Base-by-base conservation (phyloP, 2,797 vertebrate species). In the Florisuga fusca region DNA sequence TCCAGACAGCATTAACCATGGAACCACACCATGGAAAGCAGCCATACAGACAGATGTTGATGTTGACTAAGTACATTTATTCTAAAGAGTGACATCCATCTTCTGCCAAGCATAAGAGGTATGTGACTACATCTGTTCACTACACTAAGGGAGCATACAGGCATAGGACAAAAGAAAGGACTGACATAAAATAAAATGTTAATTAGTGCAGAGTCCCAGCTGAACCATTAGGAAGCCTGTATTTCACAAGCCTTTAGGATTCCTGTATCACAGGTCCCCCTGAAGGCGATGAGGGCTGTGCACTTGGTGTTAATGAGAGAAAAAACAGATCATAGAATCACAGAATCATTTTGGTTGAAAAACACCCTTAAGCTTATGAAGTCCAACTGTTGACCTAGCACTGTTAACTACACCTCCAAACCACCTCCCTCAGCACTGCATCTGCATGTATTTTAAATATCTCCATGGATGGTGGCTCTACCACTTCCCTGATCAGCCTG, bases 71-170 rank as follows among this genome's bases (percentile, higher is more conserved):
- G 69, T 77, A 63, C 72, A 90, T 95, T 94, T 81, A 92, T 97
- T 96, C 91, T 68, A 20, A 92, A 93, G 94, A 95, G 87, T 97
- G 97, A 95, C 97, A 98, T 97, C 97, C 97, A 67, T 96, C 97
- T 97, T 83, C 85, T 96, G 96, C 97, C 97, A 97, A 93, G 95
- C 93, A 86, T 43, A 94, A 79, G 93, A 94, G 88, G 83, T 86
- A 93, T 95, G 95, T 92, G 96, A 62, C 78, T 96, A 91, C 98
- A 98, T 97, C 98, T 98, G 98, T 93, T 98, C 96, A 9, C 89
- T 71, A 64, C 91, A 93, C 92, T 92, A 61, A 93, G 95, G 97
- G 94, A 97, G 92, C 68, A 45, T 9, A 74, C 88, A 89, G 90
- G 92, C 43, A 86, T 66, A 95, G 97, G 96, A 94, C 84, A 95